These are phyloP conservation scores for Mormyrus proboscirostris DNA, from an alignment of 2,797 vertebrate species.

Conservation along the genomic window DNA sequence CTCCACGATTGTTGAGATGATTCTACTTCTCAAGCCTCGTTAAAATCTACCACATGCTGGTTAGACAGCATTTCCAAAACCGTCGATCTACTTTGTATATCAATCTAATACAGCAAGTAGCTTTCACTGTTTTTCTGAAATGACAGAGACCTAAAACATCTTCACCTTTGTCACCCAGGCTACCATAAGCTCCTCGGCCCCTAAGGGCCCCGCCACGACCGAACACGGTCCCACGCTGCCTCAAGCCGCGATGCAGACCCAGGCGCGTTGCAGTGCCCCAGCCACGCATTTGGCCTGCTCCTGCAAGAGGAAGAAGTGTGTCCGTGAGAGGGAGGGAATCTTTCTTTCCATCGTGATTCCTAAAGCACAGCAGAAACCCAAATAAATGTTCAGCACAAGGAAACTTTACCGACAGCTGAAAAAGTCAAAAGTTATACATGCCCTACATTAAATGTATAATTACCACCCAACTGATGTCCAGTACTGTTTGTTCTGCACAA, in stretches of 20 bases:
- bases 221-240: slow-evolving; percentile 64
- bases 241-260: slow-evolving; percentile 71
- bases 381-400: not conserved
- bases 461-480: not conserved
- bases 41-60: not conserved
- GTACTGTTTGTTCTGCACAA: not conserved
- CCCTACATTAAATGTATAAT: not conserved
- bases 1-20: not conserved
- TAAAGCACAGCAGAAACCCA: not conserved
- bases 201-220: slow-evolving; percentile 66
- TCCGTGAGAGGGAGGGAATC: not conserved
- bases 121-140: not conserved
- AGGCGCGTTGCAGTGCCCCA: slow-evolving; percentile 70
- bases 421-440: not conserved
- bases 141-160: not conserved
- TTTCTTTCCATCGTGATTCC: not conserved
- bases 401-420: not conserved
- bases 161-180: slow-evolving; percentile 71
- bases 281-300: slow-evolving; percentile 70
- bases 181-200: slow-evolving; percentile 69
- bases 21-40: not conserved
- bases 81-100: not conserved
- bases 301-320: slow-evolving; percentile 40
- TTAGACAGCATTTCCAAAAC: not conserved
- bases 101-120: not conserved